Conservation (phyloP, 2,113 vertebrate genomes). For the Monopterus albus region DNA sequence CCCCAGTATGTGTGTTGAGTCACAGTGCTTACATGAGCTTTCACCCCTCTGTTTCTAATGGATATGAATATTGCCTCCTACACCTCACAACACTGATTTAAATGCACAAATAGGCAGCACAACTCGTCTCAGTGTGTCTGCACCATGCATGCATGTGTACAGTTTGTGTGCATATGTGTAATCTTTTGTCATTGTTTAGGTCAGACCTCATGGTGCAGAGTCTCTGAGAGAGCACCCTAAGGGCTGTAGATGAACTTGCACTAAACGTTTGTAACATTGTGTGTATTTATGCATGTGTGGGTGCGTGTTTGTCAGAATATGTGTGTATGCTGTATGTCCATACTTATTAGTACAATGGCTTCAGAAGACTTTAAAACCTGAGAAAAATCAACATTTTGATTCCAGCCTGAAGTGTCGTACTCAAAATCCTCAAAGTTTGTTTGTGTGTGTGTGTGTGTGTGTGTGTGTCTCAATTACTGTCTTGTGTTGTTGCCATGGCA, state of each 20-base stretch:
- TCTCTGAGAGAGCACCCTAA: constrained; percentile 11
- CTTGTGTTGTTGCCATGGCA: constrained; percentile 23
- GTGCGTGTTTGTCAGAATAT: not conserved
- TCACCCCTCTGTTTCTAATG: constrained; percentile 41
- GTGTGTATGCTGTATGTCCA: not conserved
- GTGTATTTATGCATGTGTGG: constrained; percentile 12
- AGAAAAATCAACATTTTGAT: not conserved
- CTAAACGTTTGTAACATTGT: constrained; percentile 23
- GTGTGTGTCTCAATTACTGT: not conserved
- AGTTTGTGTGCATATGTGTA: constrained; percentile 4
- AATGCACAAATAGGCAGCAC: constrained; percentile 62
- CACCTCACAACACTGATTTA: constrained; percentile 64
- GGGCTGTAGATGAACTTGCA: constrained; percentile 32
- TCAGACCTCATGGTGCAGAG: constrained; percentile 21
- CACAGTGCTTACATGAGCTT: constrained; percentile 36
- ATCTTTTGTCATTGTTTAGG: constrained; percentile 16
- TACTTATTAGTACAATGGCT: constrained; percentile 4
- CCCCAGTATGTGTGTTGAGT: constrained; percentile 39
- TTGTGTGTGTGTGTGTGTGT: no score
- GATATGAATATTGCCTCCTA: constrained; percentile 60
- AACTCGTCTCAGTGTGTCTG: constrained; percentile 37
- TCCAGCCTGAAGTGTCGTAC: not conserved
- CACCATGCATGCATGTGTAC: not conserved
- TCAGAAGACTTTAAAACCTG: not conserved
- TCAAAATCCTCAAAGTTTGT: not conserved